These are phyloP conservation scores for Masticophis lateralis DNA, from an alignment of 2,797 vertebrate species.

Conservation along the genomic window DNA sequence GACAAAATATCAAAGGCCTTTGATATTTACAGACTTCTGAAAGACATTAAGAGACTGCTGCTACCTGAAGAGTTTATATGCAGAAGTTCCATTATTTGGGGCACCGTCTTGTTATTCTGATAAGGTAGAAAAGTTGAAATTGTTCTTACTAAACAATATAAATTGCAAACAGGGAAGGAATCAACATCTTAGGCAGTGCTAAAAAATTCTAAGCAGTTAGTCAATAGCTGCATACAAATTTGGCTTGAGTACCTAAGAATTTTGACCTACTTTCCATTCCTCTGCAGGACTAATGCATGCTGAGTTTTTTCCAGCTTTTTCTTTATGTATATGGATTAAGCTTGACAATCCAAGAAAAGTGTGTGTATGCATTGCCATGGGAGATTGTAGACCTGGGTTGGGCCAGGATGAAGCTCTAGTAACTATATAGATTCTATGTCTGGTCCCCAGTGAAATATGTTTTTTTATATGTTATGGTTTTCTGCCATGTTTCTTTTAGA, in stretches of 20 bases:
- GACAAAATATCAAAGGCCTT: background rate
- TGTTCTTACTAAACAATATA: background rate
- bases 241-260: conserved; percentile 19
- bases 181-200: background rate
- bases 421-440: background rate
- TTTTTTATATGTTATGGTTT: background rate
- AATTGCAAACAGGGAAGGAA: background rate
- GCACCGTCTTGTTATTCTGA: background rate
- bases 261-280: conserved; percentile 5
- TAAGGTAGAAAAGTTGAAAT: background rate
- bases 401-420: background rate
- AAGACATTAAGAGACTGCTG: background rate
- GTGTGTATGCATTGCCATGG: background rate
- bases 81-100: background rate
- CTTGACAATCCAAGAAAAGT: background rate
- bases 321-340: background rate
- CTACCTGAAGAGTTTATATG: background rate
- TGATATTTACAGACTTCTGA: background rate
- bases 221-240: conserved; percentile 21
- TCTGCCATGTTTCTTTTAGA: background rate
- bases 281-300: background rate
- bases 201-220: conserved; percentile 19
- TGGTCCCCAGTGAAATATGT: background rate
- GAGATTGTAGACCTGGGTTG: background rate
- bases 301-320: conserved; percentile 1